These are phyloP conservation scores for Ammodytes dubius DNA, from an alignment of 2,113 vertebrate species.

Conservation along the genomic window DNA sequence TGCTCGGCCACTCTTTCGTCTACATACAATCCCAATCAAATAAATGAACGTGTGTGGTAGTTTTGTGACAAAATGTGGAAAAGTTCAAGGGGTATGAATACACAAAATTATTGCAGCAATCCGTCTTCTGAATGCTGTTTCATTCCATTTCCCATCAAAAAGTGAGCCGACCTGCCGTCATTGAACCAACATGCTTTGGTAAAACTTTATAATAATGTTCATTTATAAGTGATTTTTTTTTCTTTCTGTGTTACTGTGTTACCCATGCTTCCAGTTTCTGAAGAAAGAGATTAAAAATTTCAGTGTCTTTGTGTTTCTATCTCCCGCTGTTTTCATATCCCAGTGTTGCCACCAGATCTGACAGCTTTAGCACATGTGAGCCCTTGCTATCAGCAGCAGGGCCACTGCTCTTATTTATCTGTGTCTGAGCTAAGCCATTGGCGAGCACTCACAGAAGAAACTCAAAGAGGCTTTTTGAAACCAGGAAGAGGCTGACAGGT, in stretches of 20 bases:
- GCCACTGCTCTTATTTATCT: slow-evolving; percentile 40
- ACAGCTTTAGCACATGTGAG: slow-evolving; percentile 8
- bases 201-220: too few species aligned
- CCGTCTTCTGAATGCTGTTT: too few species aligned
- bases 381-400: slow-evolving; percentile 27
- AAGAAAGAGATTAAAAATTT: slow-evolving; percentile 2
- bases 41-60: too few species aligned
- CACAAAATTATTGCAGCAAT: too few species aligned
- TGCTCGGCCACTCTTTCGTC: too few species aligned
- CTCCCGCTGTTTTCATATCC: slow-evolving; percentile 21
- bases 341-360: slow-evolving; percentile 10
- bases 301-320: not conserved
- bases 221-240: not conserved
- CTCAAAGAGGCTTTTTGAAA: slow-evolving; percentile 41
- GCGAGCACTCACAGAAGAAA: slow-evolving; percentile 27
- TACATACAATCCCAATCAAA: too few species aligned
- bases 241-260: too few species aligned
- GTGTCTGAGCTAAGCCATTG: slow-evolving; percentile 12
- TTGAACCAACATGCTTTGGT: not conserved
- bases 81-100: too few species aligned
- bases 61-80: too few species aligned
- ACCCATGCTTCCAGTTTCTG: not conserved
- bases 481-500: not conserved
- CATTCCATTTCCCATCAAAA: not conserved
- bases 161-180: not conserved